phyloP scores from a whole-genome alignment of 1,140 invertebrate species.

The Yoshiicerus persimilis region DNA sequence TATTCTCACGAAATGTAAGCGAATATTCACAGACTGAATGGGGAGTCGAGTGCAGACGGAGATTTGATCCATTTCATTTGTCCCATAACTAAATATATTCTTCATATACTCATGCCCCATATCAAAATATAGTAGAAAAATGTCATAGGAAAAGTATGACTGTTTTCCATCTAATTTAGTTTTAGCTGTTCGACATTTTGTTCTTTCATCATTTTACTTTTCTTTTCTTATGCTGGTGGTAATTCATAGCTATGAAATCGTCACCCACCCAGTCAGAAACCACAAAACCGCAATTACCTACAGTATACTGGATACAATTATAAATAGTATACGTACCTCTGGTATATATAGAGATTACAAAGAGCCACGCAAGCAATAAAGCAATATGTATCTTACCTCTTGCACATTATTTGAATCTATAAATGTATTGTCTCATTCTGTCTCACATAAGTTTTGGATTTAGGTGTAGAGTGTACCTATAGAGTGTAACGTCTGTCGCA shows the following conservation, averaged over 20 bases:
- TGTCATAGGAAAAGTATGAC: background rate
- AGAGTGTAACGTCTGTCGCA: background rate
- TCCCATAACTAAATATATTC: background rate
- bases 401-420: too few species aligned
- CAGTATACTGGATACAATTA: background rate
- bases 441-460: background rate
- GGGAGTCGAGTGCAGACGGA: background rate
- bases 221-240: background rate
- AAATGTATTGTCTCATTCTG: background rate
- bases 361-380: background rate
- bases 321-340: background rate
- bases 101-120: background rate
- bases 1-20: background rate
- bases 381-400: background rate
- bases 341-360: background rate
- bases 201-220: background rate
- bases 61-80: background rate
- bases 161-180: background rate
- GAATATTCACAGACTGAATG: background rate
- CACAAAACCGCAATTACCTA: background rate
- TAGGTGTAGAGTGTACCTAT: background rate
- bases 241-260: background rate
- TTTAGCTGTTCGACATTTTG: background rate
- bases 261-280: background rate
- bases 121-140: background rate